Base-by-base conservation (phyloP, 2,888 invertebrate genomes). In the Gnatocerus cornutus region DNA sequence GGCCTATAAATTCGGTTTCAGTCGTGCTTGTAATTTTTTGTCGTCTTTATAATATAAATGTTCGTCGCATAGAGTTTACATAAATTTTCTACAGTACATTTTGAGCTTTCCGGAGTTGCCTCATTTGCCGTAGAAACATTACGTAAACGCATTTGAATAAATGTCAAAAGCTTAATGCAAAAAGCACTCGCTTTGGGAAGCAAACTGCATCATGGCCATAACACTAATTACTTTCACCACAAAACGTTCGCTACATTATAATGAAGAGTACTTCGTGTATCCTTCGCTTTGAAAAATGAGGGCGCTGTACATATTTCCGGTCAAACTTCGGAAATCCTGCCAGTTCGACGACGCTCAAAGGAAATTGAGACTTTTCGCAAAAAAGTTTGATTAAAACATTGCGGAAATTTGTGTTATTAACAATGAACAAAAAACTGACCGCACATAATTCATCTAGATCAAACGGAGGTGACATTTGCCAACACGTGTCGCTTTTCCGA, bases 151-250 rank as follows among this genome's bases (percentile, higher is more conserved):
- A 46, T 46, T 46, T 46, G 46, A 46, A 46, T 46, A 46, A 46
- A 46, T 46, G 46, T 46, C 46, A 50, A 50, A 21, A 50, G 50
- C 50, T 50, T 29, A 27, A 29, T 50, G 50, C 30, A 50, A 50
- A 43, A 50, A 50, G 50, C 50, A 12, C 30, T 50, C 50, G 30
- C 50, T 50, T 50, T 50, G 30, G 29, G 30, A 29, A 14, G 50
- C 29, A 27, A 50, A 50, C 50, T 50, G 50, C 50, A 50, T 50
- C 50, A 50, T 30, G 3, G 29, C 50, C 50, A 50, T 50, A 50
- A 50, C 50, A 50, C 50, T 50, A 50, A 50, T 50, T 50, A 50
- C 50, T 30, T 30, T 30, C 50, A 16, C 50, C 50, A n/a, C 50
- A 50, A 3, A 50, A 50, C 30, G 50, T 29, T 30, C 50, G 50